Percentiles rank a stretch among this genome's conserved stretches.
These are phyloP conservation scores for Pollicipes pollicipes DNA, from an alignment of 1,140 invertebrate species.

Conservation along the genomic window DNA sequence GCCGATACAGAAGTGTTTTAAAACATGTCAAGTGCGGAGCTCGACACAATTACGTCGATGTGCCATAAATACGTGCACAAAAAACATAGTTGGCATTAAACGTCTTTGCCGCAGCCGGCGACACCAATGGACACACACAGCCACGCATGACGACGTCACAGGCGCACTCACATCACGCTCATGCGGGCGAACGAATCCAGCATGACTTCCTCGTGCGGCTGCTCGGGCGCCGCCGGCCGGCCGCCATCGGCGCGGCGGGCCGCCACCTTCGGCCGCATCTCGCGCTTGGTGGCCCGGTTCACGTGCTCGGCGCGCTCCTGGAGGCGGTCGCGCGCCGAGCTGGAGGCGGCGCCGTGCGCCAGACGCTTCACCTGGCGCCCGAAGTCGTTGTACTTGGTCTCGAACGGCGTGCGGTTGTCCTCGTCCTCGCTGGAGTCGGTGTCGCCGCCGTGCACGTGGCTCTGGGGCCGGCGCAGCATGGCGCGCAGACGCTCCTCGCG, in stretches of 20 bases:
- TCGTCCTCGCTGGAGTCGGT: conserved; percentile 64
- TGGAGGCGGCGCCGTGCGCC: conserved; percentile 5
- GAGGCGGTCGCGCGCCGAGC: neutral
- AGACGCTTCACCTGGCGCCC: conserved; percentile 45
- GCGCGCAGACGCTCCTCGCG: neutral
- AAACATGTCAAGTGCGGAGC: too few relatives aligned
- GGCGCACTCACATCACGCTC: neutral
- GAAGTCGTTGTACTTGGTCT: conserved; percentile 46
- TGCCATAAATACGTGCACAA: too few relatives aligned
- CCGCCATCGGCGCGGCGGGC: neutral
- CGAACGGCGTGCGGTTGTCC: conserved; percentile 47
- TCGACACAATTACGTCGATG: too few relatives aligned
- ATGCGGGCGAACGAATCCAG: neutral
- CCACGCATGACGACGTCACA: too few relatives aligned
- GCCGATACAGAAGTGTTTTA: too few relatives aligned
- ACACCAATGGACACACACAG: too few relatives aligned
- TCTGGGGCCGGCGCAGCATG: neutral
- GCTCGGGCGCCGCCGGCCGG: neutral
- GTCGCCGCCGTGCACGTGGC: conserved; percentile 35
- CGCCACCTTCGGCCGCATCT: neutral
- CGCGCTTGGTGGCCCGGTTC: neutral
- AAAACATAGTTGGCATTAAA: too few relatives aligned
- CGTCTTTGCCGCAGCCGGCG: too few relatives aligned
- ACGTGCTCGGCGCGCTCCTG: conserved; percentile 4
- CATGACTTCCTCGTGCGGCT: neutral